Base-by-base conservation (phyloP, 2,888 invertebrate species). In the Eupeodes latifasciatus region DNA sequence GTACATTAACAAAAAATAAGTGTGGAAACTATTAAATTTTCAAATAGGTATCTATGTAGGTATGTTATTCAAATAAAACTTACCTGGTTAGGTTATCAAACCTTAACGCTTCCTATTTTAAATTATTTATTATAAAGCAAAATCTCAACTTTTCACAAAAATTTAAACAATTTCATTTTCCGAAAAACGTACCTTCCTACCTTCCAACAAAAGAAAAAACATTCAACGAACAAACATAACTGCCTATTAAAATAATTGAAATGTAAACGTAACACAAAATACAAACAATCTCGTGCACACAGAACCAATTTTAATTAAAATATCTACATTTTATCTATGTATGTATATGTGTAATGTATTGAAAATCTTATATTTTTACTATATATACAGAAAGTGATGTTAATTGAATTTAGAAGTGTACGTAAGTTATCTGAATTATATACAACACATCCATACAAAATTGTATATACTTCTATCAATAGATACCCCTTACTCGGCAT, bases 391-490 rank as follows among this genome's bases (percentile, higher is more conserved):
- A 44, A 44, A 6, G 10, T 11, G 6, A 7, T 16, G 40, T 10
- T 12, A 40, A 3, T 40, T 6, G 40, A 5, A 16, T 10, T 16
- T n/a, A 3, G n/a, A 5, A 44, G 62, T 62, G 40, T 62, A 16
- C 40, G 62, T 62, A 44, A 11, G 36, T 36, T 61, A 61, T 61
- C 9, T 14, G 4, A 7, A 7, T n/a, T 51, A 9, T 14, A 19
- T 47, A 34, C 12, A 55, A 47, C 16, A 5, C 66, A 66, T 11
- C 4, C 59, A 75, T 49, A 85, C 16, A 55, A 27, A 64, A 59
- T 59, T 34, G 16, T 34, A 49, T 49, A n/a, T 67, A 67, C 80
- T 80, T 64, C 75, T 76, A 67, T 81, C 27, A 5, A 53, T 67
- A 47, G n/a, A 9, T 34, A 49, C 66, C 27, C 66, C 19, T 62